Evolutionary conservation across 37 sponge, comb jelly and placozoan genomes (phyloP), one percentile per base, ranked within the genome.

Genomic region (Halisarca cf. caerulea): DNA sequence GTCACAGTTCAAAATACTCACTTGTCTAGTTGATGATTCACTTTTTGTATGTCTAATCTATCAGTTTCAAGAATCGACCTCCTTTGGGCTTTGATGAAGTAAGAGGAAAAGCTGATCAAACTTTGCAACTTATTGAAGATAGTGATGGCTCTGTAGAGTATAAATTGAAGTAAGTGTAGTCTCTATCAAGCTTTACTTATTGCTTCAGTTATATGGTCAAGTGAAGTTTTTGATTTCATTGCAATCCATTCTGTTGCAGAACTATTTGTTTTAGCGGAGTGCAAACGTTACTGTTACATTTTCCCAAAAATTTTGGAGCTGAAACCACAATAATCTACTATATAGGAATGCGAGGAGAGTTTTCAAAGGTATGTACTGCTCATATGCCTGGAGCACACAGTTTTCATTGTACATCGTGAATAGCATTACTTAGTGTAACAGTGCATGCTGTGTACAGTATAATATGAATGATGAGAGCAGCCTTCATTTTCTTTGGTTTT

Each of bases 281-380:
- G 32, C 82, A 90, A 6, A 94, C 93, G 55, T 73, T 98, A n/a
- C 80, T 91, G 43, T 57, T 95, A 54, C 87, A 90, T 79, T 93
- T 98, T 68, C 78, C 92, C n/a, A 54, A 72, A 34, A 98, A 98
- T 84, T 93, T 80, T 85, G 98, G 98, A 45, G 98, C 83, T 40
- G 96, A 95, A 3, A 94, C 82, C 15, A 93, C 98, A 7, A 87
- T 57, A 54, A 86, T 98, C 14, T 98, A 91, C 84, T 95, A 98
- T 88, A 98, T 98, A 58, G 98, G 98, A 44, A 73, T 98, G 21
- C 51, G 81, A 33, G 98, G 98, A 32, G 98, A 98, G 15, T 95
- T 91, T 77, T 72, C 88, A 44, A 80, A 93, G 94, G 98, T 98
- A 38, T 30, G 66, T 24, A 66, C n/a, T n/a, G n/a, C n/a, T n/a